Base-by-base conservation (phyloP, 2,797 vertebrate genomes). In the Karalla daura region DNA sequence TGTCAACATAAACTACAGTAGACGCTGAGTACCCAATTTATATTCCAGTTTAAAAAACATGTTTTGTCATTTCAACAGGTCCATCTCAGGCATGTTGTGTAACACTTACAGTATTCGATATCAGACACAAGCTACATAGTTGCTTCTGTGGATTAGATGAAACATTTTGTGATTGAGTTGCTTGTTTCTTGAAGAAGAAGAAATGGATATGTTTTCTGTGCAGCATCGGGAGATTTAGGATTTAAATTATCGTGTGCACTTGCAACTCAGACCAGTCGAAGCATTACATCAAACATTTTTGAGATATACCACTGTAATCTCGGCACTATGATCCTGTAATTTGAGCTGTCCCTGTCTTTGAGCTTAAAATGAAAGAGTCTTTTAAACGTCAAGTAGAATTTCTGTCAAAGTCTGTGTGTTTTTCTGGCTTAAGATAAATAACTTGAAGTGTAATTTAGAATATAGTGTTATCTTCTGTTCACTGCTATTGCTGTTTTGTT, bases 241-340 rank as follows among this genome's bases (percentile, higher is more conserved):
- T 4, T 53, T 17, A 52, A 68, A 28, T 21, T 46, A 12, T 32
- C 10, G 10, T 5, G n/a, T 45, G n/a, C 1, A 2, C 36, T 11
- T 52, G 10, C 12, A 11, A 11, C 17, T 76, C 28, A n/a, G 21
- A 49, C 23, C 59, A 40, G 2, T 45, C 6, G 0, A 20, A 40
- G 25, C 24, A 51, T 58, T 25, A 63, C 14, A 61, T 28, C 32
- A 54, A 55, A 47, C 35, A 39, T 32, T 32, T 65, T 80, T 59
- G 36, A 55, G 3, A 46, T 20, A 18, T 18, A 25, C 32, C n/a
- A n/a, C 25, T 52, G 59, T 33, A 63, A 52, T 68, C 28, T 21
- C 15, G 44, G 51, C 41, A 50, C 45, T 28, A 13, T 25, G 32
- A 53, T 47, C 4, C 7, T 25, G 20, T 47, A 35, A 50, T 33